These are phyloP conservation scores for Crotalus tigris DNA, from an alignment of 2,113 vertebrate species.

Conservation along the genomic window DNA sequence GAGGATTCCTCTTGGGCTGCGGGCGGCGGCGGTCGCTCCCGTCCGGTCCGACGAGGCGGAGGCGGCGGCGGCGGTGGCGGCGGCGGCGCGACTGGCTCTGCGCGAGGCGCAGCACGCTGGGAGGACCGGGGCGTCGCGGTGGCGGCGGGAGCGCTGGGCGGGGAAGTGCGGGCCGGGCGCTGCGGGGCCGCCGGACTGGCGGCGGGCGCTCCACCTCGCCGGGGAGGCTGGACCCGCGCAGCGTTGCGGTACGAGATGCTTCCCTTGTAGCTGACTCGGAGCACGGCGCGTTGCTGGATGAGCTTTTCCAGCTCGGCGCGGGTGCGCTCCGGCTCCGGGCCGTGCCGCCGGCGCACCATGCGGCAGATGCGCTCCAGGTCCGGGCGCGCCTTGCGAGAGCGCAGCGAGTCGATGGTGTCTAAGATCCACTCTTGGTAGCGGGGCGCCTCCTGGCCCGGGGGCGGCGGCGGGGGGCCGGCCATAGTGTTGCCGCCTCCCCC, in stretches of 20 bases:
- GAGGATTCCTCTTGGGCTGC: conserved; percentile 55
- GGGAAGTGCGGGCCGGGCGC: conserved; percentile 40
- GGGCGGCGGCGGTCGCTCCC: conserved; percentile 74
- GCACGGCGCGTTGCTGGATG: conserved; percentile 85
- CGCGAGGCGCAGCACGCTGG: conserved; percentile 74
- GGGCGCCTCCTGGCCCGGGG: conserved; percentile 71
- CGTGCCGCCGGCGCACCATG: conserved; percentile 89
- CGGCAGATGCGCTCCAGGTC: conserved; percentile 91
- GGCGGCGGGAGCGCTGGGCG: conserved; percentile 63
- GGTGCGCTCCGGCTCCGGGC: conserved; percentile 86
- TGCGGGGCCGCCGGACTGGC: conserved; percentile 61
- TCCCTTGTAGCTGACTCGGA: conserved; percentile 92
- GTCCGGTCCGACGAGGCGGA: conserved; percentile 67
- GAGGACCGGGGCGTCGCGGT: conserved; percentile 49
- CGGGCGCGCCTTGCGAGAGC: conserved; percentile 89
- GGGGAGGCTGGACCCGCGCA: conserved; percentile 81
- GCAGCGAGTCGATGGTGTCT: conserved; percentile 90
- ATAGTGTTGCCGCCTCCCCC: conserved; percentile 73
- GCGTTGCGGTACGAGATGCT: conserved; percentile 89
- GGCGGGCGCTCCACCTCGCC: conserved; percentile 66
- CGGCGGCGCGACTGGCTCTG: conserved; percentile 62
- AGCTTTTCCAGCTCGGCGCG: conserved; percentile 88
- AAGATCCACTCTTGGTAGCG: conserved; percentile 88
- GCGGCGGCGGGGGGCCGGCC: conserved; percentile 69
- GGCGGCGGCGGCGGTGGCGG: conserved; percentile 66